phyloP scores from a whole-genome alignment of 2,888 invertebrate genomes.

The Palloptera scutellata region DNA sequence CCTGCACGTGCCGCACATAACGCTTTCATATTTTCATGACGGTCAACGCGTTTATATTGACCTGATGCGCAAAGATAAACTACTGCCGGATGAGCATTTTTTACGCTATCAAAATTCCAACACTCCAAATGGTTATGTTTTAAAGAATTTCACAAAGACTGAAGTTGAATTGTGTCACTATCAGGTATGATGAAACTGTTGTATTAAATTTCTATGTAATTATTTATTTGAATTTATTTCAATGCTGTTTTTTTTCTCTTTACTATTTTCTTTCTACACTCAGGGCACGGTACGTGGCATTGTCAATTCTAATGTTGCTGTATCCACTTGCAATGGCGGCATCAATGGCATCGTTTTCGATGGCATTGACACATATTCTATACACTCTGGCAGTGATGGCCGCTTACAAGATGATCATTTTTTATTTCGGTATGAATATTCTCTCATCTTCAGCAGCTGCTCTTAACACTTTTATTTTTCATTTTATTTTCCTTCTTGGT shows the following conservation, averaged over 20 bases:
- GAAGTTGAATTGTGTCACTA: slow-evolving; percentile 64
- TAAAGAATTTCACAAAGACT: slow-evolving; percentile 63
- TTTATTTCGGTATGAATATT: slow-evolving; percentile 58
- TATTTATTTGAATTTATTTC: slow-evolving; percentile 15
- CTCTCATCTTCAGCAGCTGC: too few species aligned
- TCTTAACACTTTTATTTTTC: background rate
- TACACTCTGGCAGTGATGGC: slow-evolving; percentile 64
- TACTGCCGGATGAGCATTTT: slow-evolving; percentile 63
- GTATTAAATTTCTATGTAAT: slow-evolving; percentile 2
- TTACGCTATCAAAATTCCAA: slow-evolving; percentile 60
- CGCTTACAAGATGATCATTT: slow-evolving; percentile 60
- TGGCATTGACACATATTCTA: slow-evolving; percentile 77
- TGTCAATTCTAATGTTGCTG: slow-evolving; percentile 79
- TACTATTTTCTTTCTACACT: slow-evolving; percentile 16
- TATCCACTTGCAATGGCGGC: slow-evolving; percentile 80
- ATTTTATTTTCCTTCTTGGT: too few species aligned
- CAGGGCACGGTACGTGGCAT: slow-evolving; percentile 75
- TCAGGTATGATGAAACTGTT: slow-evolving; percentile 53
- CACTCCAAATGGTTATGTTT: slow-evolving; percentile 49
- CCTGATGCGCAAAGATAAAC: slow-evolving; percentile 59
- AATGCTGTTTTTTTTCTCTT: slow-evolving; percentile 18
- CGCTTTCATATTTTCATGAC: slow-evolving; percentile 73
- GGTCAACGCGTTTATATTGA: slow-evolving; percentile 65
- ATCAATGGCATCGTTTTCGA: slow-evolving; percentile 82
- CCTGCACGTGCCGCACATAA: slow-evolving; percentile 61